These are phyloP conservation scores for Ommatoiulus sabulosus DNA, from an alignment of 2,888 invertebrate genomes.

Conservation along the genomic window DNA sequence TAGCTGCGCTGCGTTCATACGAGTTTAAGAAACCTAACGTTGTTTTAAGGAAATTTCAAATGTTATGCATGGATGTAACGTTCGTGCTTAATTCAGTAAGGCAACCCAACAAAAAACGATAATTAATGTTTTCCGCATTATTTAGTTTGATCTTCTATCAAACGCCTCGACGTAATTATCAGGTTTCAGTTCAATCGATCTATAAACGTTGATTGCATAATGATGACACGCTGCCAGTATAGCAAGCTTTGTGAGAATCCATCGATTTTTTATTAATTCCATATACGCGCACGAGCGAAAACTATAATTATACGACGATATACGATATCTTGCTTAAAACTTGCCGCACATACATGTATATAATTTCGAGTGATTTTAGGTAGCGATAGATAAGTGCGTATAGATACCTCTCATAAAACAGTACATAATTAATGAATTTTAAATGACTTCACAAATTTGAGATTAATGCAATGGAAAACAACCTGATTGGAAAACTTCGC, in stretches of 20 bases:
- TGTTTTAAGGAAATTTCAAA: not conserved
- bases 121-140: conserved; percentile 34
- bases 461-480: not conserved
- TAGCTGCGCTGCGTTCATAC: too few relatives aligned
- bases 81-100: not conserved
- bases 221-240: conserved; percentile 28
- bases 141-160: conserved; percentile 28
- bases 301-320: conserved; percentile 12
- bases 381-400: not conserved
- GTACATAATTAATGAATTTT: conserved; percentile 16
- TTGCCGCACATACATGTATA: not conserved
- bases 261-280: conserved; percentile 34
- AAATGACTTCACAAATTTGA: conserved; percentile 10
- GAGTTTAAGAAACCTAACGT: not conserved
- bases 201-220: conserved; percentile 17
- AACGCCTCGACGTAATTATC: conserved; percentile 15
- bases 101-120: not conserved
- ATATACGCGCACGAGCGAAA: not conserved
- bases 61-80: not conserved
- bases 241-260: not conserved
- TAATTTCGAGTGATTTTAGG: not conserved
- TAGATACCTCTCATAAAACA: not conserved
- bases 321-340: not conserved
- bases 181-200: conserved; percentile 22
- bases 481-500: not conserved